phyloP scores from a whole-genome alignment of 2,113 vertebrate species.

The Lutjanus erythropterus region DNA sequence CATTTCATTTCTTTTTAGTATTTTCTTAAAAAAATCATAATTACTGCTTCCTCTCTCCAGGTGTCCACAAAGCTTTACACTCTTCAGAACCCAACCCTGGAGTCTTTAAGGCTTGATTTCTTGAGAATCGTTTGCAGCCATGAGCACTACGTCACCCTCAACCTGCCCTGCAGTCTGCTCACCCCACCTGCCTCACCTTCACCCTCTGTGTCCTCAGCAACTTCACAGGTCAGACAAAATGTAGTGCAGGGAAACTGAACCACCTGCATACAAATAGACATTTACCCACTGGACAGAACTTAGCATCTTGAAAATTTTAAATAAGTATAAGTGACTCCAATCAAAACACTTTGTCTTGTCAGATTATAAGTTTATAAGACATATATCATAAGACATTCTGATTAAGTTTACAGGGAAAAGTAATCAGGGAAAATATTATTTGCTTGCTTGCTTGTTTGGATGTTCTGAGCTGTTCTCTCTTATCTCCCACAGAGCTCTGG shows the following conservation, averaged over 20 bases:
- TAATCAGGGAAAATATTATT: neutral
- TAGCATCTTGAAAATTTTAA: too few relatives aligned
- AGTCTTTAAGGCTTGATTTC: constrained; percentile 95
- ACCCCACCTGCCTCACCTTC: constrained; percentile 97
- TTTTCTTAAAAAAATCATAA: neutral
- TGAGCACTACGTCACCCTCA: constrained; percentile 98
- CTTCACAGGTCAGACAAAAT: constrained; percentile 90
- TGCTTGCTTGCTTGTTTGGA: neutral
- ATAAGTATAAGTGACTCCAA: too few relatives aligned
- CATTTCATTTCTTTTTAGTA: neutral
- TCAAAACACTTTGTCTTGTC: too few relatives aligned
- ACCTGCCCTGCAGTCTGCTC: constrained; percentile 95
- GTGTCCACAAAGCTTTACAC: constrained; percentile 93
- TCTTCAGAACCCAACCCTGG: constrained; percentile 92
- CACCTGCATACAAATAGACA: neutral
- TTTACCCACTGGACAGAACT: neutral
- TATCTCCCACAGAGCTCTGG: constrained; percentile 92
- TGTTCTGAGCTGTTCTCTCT: neutral
- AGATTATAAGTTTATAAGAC: neutral
- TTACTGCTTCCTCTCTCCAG: constrained; percentile 63
- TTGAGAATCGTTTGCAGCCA: constrained; percentile 96
- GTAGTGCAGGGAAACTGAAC: neutral
- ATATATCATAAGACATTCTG: too few relatives aligned
- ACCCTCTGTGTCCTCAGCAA: constrained; percentile 96
- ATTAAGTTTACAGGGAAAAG: too few relatives aligned